Evolutionary conservation across 2,113 vertebrate genomes (phyloP), one percentile per base, ranked within the genome.

Genomic region (Zosterops hypoxanthus): DNA sequence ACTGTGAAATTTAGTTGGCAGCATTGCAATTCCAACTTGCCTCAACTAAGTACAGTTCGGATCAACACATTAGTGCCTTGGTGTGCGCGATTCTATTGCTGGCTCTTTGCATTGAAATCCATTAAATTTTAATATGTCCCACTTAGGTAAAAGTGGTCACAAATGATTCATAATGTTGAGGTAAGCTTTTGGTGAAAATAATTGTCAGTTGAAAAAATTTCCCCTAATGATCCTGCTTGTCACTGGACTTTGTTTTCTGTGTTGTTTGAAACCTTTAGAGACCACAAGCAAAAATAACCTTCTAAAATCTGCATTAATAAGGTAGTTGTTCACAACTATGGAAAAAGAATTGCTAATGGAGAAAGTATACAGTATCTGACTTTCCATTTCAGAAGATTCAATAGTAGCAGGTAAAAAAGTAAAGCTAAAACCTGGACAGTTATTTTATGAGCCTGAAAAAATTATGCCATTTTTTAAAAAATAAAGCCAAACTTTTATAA

Each of bases 71-170:
- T 97, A 98, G 92, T 93, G 95, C 94, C 87, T 96, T 84, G 79
- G 82, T 97, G 81, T 93, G 85, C 93, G 68, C 61, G 44, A 64
- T 91, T 81, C 29, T 79, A 39, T 88, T 96, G 93, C 97, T 95
- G 84, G 81, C 94, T 96, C 81, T 96, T 96, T 91, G 89, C 60
- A 34, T 89, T 24, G 71, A 96, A 97, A 94, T 81, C 42, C 91
- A 98, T 98, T 98, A 98, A 94, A 97, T 90, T 97, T 98, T 98
- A 97, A 98, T 98, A 86, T 65, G 60, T 83, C 76, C 95, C 63
- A 86, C 97, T 97, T 97, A 97, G 96, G 79, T 71, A 4, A 97
- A 97, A 98, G 96, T 97, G 97, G 94, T 94, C 97, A 97, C 97
- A 97, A 96, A 97, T 98, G 97, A 97, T 97, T 98, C 95, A 94